A percentile compares a stretch with the other conserved stretches of the same genome.
Conservation (phyloP, 2,797 vertebrate species). For the Hafferia zeledoni region DNA sequence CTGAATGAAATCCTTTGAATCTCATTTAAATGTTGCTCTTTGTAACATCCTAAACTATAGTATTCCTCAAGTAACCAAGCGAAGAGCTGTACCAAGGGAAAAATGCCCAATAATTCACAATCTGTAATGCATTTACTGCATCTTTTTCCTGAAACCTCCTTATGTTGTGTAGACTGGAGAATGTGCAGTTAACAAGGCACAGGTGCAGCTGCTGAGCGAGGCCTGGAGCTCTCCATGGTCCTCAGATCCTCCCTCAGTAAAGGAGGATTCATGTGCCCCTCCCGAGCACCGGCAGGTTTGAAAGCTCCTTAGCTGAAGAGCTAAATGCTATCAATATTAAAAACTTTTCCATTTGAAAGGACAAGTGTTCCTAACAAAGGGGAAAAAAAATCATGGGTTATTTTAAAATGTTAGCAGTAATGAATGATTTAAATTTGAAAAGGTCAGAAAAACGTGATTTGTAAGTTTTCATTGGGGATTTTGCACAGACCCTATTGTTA, state of each 20-base stretch:
- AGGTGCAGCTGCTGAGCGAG: slow-evolving; percentile 26
- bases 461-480: neutral
- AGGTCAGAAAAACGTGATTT: slow-evolving; percentile 2
- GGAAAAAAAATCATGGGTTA: neutral
- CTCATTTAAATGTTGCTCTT: neutral
- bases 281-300: neutral
- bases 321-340: slow-evolving; percentile 19
- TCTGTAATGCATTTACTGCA: neutral
- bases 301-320: neutral
- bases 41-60: neutral
- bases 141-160: neutral
- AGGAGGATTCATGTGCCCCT: neutral
- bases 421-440: slow-evolving; percentile 45
- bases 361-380: neutral
- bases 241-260: neutral
- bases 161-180: neutral
- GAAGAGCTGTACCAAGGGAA: neutral
- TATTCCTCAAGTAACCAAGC: neutral
- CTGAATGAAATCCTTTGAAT: neutral
- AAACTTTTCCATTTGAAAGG: slow-evolving; percentile 9
- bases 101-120: neutral
- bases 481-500: neutral
- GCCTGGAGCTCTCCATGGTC: slow-evolving; percentile 5
- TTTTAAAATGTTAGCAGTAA: slow-evolving; percentile 47
- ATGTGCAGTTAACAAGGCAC: slow-evolving; percentile 34